Conservation (phyloP, 2,113 vertebrate genomes). For the Isurus oxyrinchus region DNA sequence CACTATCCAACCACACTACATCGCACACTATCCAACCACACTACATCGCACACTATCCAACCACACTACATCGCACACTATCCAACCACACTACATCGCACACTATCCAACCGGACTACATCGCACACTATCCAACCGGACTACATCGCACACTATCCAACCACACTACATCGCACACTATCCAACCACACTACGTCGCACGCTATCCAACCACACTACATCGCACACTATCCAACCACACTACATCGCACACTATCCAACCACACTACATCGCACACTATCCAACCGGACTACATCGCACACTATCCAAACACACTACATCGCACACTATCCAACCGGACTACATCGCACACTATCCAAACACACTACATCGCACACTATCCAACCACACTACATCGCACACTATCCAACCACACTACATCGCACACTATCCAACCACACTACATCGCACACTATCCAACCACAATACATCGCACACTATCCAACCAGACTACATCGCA, state of each 20-base stretch:
- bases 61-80: neutral
- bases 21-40: too few species aligned
- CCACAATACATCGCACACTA: neutral
- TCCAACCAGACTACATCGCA: neutral
- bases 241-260: neutral
- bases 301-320: neutral
- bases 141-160: neutral
- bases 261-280: neutral
- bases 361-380: neutral
- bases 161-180: neutral
- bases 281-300: neutral
- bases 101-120: neutral
- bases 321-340: neutral
- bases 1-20: neutral
- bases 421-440: too few species aligned
- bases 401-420: slow-evolving; percentile 16
- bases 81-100: neutral
- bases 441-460: neutral
- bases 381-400: neutral
- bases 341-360: neutral
- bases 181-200: neutral
- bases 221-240: neutral
- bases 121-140: neutral
- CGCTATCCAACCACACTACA: neutral
- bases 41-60: neutral